phyloP scores from a whole-genome alignment of 2,797 vertebrate genomes.

The Pangasius sanitwongsei region DNA sequence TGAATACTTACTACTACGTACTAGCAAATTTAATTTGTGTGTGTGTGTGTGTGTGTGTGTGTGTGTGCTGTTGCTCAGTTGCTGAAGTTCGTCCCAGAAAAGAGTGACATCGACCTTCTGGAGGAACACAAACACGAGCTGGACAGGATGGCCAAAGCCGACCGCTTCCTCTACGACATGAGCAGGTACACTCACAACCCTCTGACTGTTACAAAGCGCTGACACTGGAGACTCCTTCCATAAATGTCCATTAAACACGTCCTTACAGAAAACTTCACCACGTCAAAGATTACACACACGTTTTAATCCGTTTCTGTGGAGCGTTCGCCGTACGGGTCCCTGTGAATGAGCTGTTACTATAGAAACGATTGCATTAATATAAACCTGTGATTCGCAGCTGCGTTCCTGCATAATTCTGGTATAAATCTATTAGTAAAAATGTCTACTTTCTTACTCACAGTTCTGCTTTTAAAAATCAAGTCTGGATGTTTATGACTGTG shows the following conservation, averaged over 20 bases:
- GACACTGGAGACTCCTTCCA: not conserved
- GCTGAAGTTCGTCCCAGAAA: conserved; percentile 93
- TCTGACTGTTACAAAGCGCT: not conserved
- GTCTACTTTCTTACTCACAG: not conserved
- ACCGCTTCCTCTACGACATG: conserved; percentile 95
- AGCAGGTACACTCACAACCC: conserved; percentile 80
- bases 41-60: not conserved
- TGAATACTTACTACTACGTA: not conserved
- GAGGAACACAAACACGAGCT: conserved; percentile 93
- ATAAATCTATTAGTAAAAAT: not conserved
- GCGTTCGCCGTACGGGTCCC: not conserved
- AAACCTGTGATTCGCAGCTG: too few species aligned
- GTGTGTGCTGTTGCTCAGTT: conserved; percentile 71
- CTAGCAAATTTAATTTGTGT: not conserved
- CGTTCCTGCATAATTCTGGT: not conserved
- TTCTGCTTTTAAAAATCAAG: not conserved
- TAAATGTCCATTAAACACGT: too few species aligned
- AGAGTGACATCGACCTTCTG: conserved; percentile 88
- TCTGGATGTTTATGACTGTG: not conserved
- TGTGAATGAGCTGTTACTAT: too few species aligned
- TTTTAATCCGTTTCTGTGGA: not conserved
- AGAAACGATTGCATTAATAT: too few species aligned
- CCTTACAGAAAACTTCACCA: not conserved
- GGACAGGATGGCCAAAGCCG: conserved; percentile 92
- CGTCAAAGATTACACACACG: not conserved